A percentile compares a stretch with the other conserved stretches of the same genome.
These are phyloP conservation scores for Hirtodrosophila confusa DNA, from an alignment of 2,888 invertebrate genomes.

Conservation along the genomic window DNA sequence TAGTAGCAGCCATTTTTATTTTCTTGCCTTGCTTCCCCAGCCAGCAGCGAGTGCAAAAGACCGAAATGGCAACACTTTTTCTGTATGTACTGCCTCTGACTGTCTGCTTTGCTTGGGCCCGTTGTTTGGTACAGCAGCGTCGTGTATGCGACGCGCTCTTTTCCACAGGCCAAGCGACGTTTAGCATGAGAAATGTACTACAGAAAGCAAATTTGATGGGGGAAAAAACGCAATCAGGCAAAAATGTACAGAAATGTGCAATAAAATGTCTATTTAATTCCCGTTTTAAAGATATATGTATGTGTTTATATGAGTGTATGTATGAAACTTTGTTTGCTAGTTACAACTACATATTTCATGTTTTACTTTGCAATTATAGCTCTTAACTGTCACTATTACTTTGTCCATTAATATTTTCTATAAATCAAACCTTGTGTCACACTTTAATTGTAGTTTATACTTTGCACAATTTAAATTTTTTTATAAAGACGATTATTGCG, in stretches of 20 bases:
- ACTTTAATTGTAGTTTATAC: conserved; percentile 17
- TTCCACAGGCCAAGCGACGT: conserved; percentile 54
- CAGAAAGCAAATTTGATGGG: conserved; percentile 27
- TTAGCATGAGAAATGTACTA: conserved; percentile 59
- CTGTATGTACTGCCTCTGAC: conserved; percentile 67
- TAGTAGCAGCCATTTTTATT: conserved; percentile 49
- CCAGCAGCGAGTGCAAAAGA: conserved; percentile 53
- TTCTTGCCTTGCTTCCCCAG: conserved; percentile 23
- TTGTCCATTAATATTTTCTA: too few species aligned
- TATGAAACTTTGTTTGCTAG: too few species aligned
- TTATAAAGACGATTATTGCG: conserved; percentile 24
- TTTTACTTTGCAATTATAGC: not conserved
- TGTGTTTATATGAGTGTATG: too few species aligned
- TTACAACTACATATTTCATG: too few species aligned
- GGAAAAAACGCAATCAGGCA: conserved; percentile 37
- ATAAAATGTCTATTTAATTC: conserved; percentile 3
- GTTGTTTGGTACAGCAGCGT: conserved; percentile 67
- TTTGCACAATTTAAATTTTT: conserved; percentile 22
- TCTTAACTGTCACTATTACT: too few species aligned
- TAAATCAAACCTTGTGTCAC: conserved; percentile 17
- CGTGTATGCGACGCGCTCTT: conserved; percentile 64
- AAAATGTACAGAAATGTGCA: conserved; percentile 24
- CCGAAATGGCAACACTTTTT: conserved; percentile 76
- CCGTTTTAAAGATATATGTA: too few species aligned
- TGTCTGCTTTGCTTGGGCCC: conserved; percentile 41